Conservation (phyloP, 2,797 vertebrate species). For the Oreortyx pictus region DNA sequence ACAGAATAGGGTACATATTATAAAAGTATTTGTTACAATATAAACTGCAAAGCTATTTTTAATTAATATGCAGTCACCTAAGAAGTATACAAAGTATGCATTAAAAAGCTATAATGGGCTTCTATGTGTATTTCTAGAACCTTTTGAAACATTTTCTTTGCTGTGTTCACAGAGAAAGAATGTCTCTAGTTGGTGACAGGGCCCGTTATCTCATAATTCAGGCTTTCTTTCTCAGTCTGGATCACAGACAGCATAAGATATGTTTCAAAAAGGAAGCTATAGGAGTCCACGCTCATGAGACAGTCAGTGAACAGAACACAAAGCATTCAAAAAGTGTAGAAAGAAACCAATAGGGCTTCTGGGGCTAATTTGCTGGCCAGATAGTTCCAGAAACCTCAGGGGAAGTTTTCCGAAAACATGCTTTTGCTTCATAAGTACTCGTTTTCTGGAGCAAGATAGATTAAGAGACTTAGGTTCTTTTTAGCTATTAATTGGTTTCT, state of each 20-base stretch:
- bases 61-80: not conserved
- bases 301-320: not conserved
- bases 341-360: not conserved
- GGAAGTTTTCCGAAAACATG: not conserved
- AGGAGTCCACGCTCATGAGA: not conserved
- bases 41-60: slow-evolving; percentile 23
- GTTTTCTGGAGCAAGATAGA: not conserved
- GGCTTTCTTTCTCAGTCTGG: not conserved
- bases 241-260: not conserved
- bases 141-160: not conserved
- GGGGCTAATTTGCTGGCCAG: not conserved
- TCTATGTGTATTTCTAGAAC: not conserved
- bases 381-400: not conserved
- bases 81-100: not conserved
- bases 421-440: not conserved
- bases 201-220: not conserved
- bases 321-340: not conserved
- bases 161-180: not conserved
- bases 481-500: not conserved
- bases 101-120: not conserved
- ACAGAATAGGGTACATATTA: not conserved
- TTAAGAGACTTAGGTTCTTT: not conserved
- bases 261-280: not conserved
- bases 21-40: not conserved
- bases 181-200: not conserved